Percentiles rank a stretch among this genome's conserved stretches.
Evolutionary conservation across 2,797 vertebrate species (phyloP).

Genomic region (Xyrichtys novacula): DNA sequence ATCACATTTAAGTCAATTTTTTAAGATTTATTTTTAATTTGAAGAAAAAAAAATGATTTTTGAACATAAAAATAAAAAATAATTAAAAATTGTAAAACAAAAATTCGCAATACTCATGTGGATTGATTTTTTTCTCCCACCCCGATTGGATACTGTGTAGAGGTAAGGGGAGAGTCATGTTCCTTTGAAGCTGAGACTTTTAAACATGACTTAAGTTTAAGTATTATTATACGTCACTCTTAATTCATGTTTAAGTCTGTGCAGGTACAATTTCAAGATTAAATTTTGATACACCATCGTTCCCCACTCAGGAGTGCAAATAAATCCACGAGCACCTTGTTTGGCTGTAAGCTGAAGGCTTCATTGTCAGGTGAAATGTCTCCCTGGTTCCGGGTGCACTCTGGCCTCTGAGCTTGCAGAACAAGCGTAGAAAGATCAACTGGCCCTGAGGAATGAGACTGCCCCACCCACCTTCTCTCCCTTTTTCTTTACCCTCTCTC

Average conservation of each 20-base stretch:
- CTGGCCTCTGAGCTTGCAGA: constrained; percentile 42
- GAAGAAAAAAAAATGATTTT: too few relatives aligned
- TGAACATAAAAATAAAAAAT: too few relatives aligned
- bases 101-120: too few relatives aligned
- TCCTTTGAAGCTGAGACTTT: too few relatives aligned
- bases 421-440: constrained; percentile 34
- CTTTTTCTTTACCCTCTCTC: constrained; percentile 10
- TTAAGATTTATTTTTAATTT: too few relatives aligned
- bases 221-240: background rate
- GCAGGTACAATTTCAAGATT: constrained; percentile 27
- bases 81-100: too few relatives aligned
- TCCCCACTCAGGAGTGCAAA: constrained; percentile 12
- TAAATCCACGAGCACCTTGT: background rate
- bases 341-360: background rate
- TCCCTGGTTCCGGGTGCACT: constrained; percentile 39
- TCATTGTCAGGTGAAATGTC: constrained; percentile 43
- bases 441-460: constrained; percentile 47
- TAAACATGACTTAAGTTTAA: background rate
- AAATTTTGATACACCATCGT: background rate
- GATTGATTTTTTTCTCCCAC: too few relatives aligned
- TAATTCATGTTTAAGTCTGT: background rate
- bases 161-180: too few relatives aligned
- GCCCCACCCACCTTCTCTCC: constrained; percentile 54
- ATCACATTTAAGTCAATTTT: too few relatives aligned
- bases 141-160: too few relatives aligned